These are phyloP conservation scores for Paramormyrops kingsleyae DNA, from an alignment of 2,113 vertebrate genomes.

Conservation along the genomic window DNA sequence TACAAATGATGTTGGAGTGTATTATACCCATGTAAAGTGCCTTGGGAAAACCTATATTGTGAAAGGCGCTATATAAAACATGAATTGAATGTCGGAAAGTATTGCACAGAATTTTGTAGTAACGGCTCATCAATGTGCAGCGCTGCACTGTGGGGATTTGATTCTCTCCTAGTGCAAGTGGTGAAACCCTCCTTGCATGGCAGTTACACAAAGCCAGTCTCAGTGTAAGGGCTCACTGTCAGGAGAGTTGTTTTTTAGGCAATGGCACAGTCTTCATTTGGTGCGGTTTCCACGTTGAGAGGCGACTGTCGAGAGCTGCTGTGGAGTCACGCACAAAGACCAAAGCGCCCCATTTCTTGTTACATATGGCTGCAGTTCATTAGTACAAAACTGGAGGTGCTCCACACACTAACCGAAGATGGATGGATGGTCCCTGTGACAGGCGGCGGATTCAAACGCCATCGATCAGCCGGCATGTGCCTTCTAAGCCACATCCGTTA, in stretches of 20 bases:
- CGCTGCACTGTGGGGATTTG: neutral
- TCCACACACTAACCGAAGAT: constrained; percentile 19
- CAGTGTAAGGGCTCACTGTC: neutral
- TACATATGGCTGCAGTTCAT: neutral
- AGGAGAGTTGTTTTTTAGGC: neutral
- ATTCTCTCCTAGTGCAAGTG: neutral
- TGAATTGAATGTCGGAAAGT: neutral
- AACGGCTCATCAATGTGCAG: neutral
- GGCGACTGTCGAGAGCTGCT: neutral
- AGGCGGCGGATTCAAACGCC: constrained; percentile 51
- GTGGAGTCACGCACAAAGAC: neutral
- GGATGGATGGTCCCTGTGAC: constrained; percentile 13
- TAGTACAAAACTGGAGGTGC: neutral
- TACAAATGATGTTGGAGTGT: neutral
- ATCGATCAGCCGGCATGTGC: constrained; percentile 61
- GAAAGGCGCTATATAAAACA: neutral
- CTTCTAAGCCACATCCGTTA: constrained; percentile 56
- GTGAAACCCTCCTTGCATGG: neutral
- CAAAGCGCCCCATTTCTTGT: neutral
- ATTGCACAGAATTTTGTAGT: neutral
- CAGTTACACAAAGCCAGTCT: neutral
- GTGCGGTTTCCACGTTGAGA: neutral
- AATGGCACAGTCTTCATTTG: neutral
- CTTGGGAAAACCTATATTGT: neutral
- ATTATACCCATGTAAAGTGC: neutral